Evolutionary conservation across 2,888 invertebrate species (phyloP), one percentile per base, ranked within the genome.

Genomic region (Campoletis raptor): DNA sequence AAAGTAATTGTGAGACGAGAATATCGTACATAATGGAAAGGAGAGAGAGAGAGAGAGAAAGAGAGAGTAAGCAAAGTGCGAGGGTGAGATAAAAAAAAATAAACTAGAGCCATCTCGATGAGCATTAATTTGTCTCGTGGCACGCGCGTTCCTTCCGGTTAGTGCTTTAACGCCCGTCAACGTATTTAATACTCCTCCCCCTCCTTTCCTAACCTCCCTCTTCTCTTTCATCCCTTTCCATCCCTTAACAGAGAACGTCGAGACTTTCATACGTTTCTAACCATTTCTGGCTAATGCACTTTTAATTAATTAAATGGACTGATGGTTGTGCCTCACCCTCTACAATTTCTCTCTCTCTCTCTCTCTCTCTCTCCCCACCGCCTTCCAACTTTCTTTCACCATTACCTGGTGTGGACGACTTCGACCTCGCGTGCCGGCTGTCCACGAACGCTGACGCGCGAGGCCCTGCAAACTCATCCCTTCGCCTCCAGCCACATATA

Each of bases 261-360:
- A 57, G 67, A 83, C 57, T 81, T 81, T 64, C 67, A 81, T 45
- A 45, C 64, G 45, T 36, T 61, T 67, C 70, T 72, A 76, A 9
- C 61, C 52, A 77, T 82, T 79, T 90, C 89, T 85, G 89, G 92
- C 93, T 94, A 94, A 94, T 94, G 94, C 94, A 94, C 93, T 94
- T 94, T 94, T 94, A 94, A 94, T 94, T 94, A 94, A 94, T 94
- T 94, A 94, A 94, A 94, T 93, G 94, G 93, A 91, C 91, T 92
- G 92, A 93, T 92, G 91, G 92, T 85, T 89, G 88, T 87, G 91
- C 90, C 90, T 89, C 87, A 85, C 90, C 89, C 90, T 74, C 81
- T 67, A 48, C 15, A 10, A 37, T 57, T 69, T 9, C 36, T 30
- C 67, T 8, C 37, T 83, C 82, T 73, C 82, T 70, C 82, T 76